These are phyloP conservation scores for Lepus timidus DNA, from an alignment of 2,113 vertebrate species.

Conservation along the genomic window DNA sequence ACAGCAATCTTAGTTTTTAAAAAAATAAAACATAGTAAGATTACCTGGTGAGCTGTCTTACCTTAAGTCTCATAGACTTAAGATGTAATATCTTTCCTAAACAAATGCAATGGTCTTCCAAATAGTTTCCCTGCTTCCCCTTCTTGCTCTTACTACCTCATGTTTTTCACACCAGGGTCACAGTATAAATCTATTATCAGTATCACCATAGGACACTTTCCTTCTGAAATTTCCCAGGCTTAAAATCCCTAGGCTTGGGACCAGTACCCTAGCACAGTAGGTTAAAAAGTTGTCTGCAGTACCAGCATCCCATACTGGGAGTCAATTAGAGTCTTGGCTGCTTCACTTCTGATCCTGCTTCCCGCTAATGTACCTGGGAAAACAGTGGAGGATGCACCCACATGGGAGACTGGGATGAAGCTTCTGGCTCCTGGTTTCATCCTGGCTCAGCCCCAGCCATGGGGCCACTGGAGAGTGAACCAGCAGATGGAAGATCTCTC, in stretches of 20 bases:
- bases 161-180: not conserved
- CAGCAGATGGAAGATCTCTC: too few relatives aligned
- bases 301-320: too few relatives aligned
- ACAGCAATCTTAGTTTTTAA: not conserved
- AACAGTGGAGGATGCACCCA: too few relatives aligned
- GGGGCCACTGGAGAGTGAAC: too few relatives aligned
- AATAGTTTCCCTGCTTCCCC: not conserved
- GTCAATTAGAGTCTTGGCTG: too few relatives aligned
- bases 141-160: not conserved
- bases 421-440: too few relatives aligned
- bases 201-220: not conserved
- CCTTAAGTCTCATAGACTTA: not conserved
- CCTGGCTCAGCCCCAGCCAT: too few relatives aligned
- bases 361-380: too few relatives aligned
- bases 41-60: not conserved
- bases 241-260: not conserved
- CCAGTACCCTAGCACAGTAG: too few relatives aligned
- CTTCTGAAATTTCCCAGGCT: not conserved
- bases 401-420: too few relatives aligned
- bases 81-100: not conserved
- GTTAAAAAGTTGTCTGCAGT: too few relatives aligned
- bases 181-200: not conserved
- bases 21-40: not conserved
- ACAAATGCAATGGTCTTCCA: not conserved
- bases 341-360: too few relatives aligned